Conservation (phyloP, 1,140 invertebrate genomes). For the Saccostrea cuccullata region DNA sequence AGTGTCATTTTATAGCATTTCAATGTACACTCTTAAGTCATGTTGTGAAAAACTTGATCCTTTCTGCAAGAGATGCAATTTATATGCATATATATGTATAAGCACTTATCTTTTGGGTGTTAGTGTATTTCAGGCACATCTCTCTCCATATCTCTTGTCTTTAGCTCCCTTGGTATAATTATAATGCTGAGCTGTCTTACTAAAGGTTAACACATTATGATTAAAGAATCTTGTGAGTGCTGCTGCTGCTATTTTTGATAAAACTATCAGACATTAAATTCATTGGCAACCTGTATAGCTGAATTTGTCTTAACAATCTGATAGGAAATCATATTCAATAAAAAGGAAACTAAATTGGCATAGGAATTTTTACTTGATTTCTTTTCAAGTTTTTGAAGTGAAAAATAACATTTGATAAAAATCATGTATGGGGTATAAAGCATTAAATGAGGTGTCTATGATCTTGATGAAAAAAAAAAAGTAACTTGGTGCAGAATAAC, state of each 20-base stretch:
- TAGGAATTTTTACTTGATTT: neutral
- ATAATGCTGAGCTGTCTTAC: neutral
- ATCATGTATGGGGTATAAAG: neutral
- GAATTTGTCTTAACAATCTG: neutral
- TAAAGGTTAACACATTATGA: neutral
- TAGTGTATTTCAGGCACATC: neutral
- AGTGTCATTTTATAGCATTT: neutral
- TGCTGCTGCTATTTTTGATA: neutral
- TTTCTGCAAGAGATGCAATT: slow-evolving; percentile 13
- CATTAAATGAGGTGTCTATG: neutral
- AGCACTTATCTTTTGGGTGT: slow-evolving; percentile 25
- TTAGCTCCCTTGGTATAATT: neutral
- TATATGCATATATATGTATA: neutral
- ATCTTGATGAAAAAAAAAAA: neutral
- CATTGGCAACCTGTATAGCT: neutral
- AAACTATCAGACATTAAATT: neutral
- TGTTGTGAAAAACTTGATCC: neutral
- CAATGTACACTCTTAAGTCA: neutral
- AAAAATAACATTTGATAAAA: neutral
- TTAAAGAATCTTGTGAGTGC: neutral
- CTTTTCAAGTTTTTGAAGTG: neutral
- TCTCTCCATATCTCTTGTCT: neutral
- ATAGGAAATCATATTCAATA: neutral
- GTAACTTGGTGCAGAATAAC: neutral
- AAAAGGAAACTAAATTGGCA: neutral